Evolutionary conservation across 2,113 vertebrate species (phyloP).

Genomic region (Empidonax alnorum): DNA sequence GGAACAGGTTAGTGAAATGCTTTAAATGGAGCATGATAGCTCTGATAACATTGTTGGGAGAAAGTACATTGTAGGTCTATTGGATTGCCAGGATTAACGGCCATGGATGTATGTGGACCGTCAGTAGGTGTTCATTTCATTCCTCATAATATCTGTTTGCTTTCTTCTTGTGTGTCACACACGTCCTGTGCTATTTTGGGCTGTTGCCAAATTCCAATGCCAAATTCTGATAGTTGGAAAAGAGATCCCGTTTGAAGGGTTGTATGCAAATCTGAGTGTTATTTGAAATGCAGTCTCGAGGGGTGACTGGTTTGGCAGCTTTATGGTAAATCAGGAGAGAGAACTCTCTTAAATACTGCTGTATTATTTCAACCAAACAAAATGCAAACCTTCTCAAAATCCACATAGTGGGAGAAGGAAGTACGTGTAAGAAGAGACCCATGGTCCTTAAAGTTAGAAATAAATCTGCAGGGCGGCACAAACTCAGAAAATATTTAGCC

Average conservation of each 20-base stretch:
- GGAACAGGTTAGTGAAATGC: slow-evolving; percentile 83
- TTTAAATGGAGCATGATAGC: neutral
- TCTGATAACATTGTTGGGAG: neutral
- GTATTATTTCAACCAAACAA: slow-evolving; percentile 4
- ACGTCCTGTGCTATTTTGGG: slow-evolving; percentile 57
- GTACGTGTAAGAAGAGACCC: neutral
- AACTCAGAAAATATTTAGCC: neutral
- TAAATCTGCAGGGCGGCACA: neutral
- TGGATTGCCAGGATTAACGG: slow-evolving; percentile 12
- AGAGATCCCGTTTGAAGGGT: slow-evolving; percentile 24
- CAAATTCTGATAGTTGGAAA: slow-evolving; percentile 46
- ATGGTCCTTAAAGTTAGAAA: neutral
- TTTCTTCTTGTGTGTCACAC: slow-evolving; percentile 39
- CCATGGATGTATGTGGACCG: slow-evolving; percentile 5
- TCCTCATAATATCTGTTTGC: slow-evolving; percentile 49
- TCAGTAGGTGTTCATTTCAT: slow-evolving; percentile 63
- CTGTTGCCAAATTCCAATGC: slow-evolving; percentile 37
- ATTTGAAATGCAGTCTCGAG: neutral
- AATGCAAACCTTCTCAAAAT: neutral
- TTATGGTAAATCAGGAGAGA: neutral
- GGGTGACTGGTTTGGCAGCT: slow-evolving; percentile 36
- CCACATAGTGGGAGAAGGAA: neutral
- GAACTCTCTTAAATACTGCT: neutral
- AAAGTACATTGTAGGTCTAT: neutral
- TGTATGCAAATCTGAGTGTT: slow-evolving; percentile 13